A percentile compares a stretch with the other conserved stretches of the same genome.
Conservation (phyloP, 2,888 invertebrate genomes). For the Calameuta idolon region DNA sequence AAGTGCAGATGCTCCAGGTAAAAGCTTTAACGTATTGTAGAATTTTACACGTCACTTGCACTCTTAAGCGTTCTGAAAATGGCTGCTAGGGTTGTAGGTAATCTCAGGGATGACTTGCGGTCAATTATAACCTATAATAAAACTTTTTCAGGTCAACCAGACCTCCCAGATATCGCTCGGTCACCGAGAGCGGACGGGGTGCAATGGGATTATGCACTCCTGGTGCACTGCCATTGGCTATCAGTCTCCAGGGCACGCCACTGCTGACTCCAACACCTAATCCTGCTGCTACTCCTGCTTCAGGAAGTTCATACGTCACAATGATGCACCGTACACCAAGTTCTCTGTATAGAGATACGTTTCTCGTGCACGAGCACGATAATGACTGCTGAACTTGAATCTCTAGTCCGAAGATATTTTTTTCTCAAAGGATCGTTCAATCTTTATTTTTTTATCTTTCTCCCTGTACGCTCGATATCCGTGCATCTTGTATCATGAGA, state of each 20-base stretch:
- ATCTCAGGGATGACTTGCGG: neutral
- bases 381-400: slow-evolving; percentile 13
- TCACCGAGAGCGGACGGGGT: slow-evolving; percentile 75
- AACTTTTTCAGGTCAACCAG: slow-evolving; percentile 74
- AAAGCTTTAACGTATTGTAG: slow-evolving; percentile 21
- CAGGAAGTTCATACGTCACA: slow-evolving; percentile 59
- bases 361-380: slow-evolving; percentile 45
- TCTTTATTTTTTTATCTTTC: neutral
- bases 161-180: slow-evolving; percentile 78
- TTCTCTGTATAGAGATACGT: slow-evolving; percentile 49
- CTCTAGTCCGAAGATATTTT: neutral
- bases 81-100: neutral
- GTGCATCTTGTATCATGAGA: neutral
- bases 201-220: slow-evolving; percentile 79
- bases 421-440: neutral
- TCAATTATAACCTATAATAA: slow-evolving; percentile 10
- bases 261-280: slow-evolving; percentile 53
- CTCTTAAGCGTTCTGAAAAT: neutral
- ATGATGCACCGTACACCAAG: slow-evolving; percentile 51
- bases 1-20: slow-evolving; percentile 83
- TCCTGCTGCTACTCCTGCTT: slow-evolving; percentile 48
- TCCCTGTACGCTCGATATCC: neutral
- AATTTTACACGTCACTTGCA: neutral
- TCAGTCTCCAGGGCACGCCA: slow-evolving; percentile 79
- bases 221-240: slow-evolving; percentile 80